Evolutionary conservation across 1,140 invertebrate species (phyloP).

Genomic region (Ericerus pela): DNA sequence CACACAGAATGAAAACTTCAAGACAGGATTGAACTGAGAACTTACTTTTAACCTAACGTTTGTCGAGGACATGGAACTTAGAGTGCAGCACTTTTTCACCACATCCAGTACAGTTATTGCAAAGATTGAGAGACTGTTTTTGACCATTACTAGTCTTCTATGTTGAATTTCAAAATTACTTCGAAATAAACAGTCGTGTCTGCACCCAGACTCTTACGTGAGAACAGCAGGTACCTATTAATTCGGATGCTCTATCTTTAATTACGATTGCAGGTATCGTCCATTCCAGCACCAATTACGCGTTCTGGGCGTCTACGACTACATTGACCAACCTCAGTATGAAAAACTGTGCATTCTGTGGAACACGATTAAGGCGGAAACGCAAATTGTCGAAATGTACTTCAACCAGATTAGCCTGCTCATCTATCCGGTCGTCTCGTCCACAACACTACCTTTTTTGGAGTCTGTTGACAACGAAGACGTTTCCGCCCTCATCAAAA

Average conservation of each 20-base stretch:
- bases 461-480: not conserved
- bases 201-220: constrained; percentile 50
- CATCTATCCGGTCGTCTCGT: not conserved
- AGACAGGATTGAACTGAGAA: too few species aligned
- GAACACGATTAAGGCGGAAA: constrained; percentile 2
- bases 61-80: too few species aligned
- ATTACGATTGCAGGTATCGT: not conserved
- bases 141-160: too few species aligned
- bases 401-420: constrained; percentile 5
- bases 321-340: constrained; percentile 1
- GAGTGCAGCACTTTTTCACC: too few species aligned
- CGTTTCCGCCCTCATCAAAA: constrained; percentile 1
- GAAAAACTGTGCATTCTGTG: not conserved
- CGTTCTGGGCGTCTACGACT: not conserved
- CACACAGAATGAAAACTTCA: too few species aligned
- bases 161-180: too few species aligned
- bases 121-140: too few species aligned
- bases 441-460: not conserved
- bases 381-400: not conserved
- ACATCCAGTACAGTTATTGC: too few species aligned
- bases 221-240: too few species aligned
- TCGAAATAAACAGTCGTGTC: constrained; percentile 50
- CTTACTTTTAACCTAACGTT: too few species aligned
- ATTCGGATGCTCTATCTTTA: not conserved
- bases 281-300: constrained; percentile 3